Evolutionary conservation across 2,888 invertebrate genomes (phyloP), one percentile per base, ranked within the genome.

Genomic region (Salpingus planirostris): DNA sequence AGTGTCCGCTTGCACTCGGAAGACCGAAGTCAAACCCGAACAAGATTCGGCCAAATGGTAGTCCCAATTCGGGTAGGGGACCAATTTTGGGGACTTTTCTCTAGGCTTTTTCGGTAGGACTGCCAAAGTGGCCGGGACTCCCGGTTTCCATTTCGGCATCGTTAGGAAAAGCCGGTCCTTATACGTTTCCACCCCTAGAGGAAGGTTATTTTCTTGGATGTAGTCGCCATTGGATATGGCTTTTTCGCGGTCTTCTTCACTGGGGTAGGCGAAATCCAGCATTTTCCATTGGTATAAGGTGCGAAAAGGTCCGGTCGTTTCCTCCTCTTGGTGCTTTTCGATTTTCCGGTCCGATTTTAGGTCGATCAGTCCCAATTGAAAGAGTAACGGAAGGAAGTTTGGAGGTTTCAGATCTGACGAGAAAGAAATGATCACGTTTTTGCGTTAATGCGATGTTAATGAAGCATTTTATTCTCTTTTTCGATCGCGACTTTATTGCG

Each of bases 61-160:
- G 6, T 64, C 67, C 86, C 86, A 87, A 49, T 73, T 71, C 0
- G 87, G 87, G 60, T 86, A 88, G 0, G 87, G 87, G 15, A 62
- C 69, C 10, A 88, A 64, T 5, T 67, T 66, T 0, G 87, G 86
- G 18, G 71, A 71, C 15, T 38, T 54, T 36, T 59, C 64, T 3
- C 67, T 70, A 0, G 80, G 73, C 1, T 68, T 63, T 32, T 72
- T 70, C 0, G 80, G 72, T 1, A 86, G 57, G 1, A 78, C 79
- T 0, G 79, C 75, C 56, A 87, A 68, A 38, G 80, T 80, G 13
- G 83, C 76, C 1, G 84, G 79, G 12, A 86, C 80, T 6, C 87
- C 87, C 11, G 64, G 55, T 49, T 72, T 76, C 85, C 85, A 85
- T 45, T 84, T 70, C 1, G 84, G 84, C 29, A 85, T 71, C 0